Base-by-base conservation (phyloP, 2,113 vertebrate species). In the Burhinus bistriatus region DNA sequence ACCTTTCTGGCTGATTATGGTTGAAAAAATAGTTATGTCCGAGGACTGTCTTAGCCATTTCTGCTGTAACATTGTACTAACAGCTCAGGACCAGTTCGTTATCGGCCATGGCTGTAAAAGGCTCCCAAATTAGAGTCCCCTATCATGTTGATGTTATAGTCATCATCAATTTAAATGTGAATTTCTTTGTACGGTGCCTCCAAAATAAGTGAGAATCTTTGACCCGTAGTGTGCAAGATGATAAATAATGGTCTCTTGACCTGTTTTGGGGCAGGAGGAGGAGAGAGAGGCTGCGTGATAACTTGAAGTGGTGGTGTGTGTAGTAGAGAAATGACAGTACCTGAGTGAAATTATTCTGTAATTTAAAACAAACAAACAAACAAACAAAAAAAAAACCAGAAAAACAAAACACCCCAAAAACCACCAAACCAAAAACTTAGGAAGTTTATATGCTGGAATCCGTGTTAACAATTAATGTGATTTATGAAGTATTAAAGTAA, bases 151-250 rank as follows among this genome's bases (percentile, higher is more conserved):
- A 30, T 38, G 15, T 27, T 8, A 38, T 42, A 36, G 17, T 59
- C 14, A 12, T 30, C 25, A 21, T 20, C 29, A 17, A 34, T 49
- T 69, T 80, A n/a, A 77, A 45, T 0, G 0, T 54, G 3, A 27
- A 22, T 72, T 65, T 61, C 42, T 59, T 52, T 13, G 5, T 16
- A 4, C 7, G 14, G n/a, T 59, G 27, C 42, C 23, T 73, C 54
- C 59, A 26, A 42, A 62, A 55, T 40, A 47, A 20, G 42, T 8
- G 4, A 62, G 10, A 20, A 8, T 91, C 9, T 87, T 44, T 89
- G 55, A 75, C 52, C 51, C 3, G 0, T 40, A 32, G 70, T 2
- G 4, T 36, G 21, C 40, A 20, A 55, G 42, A 14, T 42, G 42
- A 64, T 38, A 54, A 76, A 12, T 34, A 71, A 51, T 12, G 10